A percentile compares a stretch with the other conserved stretches of the same genome.
phyloP scores from a whole-genome alignment of 2,797 vertebrate genomes.

The Rhabdophis nuchalis region DNA sequence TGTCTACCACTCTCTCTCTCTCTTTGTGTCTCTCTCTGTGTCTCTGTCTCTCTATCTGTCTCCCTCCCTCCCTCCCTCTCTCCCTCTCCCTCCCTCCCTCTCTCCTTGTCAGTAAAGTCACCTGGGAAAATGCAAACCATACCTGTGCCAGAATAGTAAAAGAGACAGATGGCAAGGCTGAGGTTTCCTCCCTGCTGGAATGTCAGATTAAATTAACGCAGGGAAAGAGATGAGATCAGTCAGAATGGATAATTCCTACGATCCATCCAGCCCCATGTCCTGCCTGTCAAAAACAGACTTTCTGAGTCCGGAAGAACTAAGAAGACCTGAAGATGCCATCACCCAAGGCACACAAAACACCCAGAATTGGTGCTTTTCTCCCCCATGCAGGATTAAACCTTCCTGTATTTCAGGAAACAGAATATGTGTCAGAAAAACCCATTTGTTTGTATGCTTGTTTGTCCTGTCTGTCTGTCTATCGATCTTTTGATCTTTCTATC shows the following conservation, averaged over 20 bases:
- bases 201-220: constrained; percentile 11
- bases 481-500: neutral
- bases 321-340: neutral
- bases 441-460: no score
- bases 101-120: neutral
- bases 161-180: neutral
- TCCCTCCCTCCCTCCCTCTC: no score
- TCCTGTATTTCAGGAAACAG: neutral
- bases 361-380: neutral
- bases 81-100: neutral
- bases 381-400: neutral
- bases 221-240: constrained; percentile 4
- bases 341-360: neutral
- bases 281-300: neutral
- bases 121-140: neutral
- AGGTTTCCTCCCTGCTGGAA: neutral
- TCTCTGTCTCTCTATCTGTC: no score
- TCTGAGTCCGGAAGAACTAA: neutral
- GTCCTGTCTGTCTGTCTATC: no score
- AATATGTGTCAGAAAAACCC: neutral
- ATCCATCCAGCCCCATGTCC: neutral
- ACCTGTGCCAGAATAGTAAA: neutral
- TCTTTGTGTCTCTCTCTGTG: rapidly evolving
- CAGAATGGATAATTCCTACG: neutral
- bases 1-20: no score